Percentiles rank a stretch among this genome's conserved stretches.
Conservation (phyloP, 2,797 vertebrate species). For the Lophotriccus pileatus region DNA sequence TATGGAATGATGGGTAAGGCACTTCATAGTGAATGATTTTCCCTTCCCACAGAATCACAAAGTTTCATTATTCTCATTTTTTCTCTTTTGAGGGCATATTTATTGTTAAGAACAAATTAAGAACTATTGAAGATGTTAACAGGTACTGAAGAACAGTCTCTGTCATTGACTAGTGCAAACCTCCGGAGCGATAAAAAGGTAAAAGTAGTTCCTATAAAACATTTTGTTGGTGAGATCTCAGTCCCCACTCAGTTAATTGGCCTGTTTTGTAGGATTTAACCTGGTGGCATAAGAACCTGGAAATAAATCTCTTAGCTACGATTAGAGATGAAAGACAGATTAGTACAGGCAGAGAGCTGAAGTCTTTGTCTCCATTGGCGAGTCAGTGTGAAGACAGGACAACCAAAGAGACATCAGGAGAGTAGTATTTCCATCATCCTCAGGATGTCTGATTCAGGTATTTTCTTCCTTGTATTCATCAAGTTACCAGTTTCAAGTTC, state of each 20-base stretch:
- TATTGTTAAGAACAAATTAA: not conserved
- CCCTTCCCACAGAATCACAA: not conserved
- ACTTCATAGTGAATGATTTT: not conserved
- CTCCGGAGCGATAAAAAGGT: not conserved
- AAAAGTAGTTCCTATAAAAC: not conserved
- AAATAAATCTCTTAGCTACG: constrained; percentile 65
- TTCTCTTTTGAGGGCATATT: not conserved
- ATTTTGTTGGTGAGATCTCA: not conserved
- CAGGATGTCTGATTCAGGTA: not conserved
- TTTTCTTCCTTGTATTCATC: not conserved
- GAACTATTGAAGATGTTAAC: not conserved
- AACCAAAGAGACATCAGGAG: not conserved
- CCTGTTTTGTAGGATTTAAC: constrained; percentile 56
- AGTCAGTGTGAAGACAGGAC: not conserved
- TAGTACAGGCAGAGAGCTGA: not conserved
- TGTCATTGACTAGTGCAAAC: not conserved
- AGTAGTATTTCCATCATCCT: not conserved
- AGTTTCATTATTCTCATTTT: not conserved
- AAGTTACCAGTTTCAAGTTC: not conserved
- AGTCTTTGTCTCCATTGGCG: not conserved
- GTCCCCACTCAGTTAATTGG: constrained; percentile 19
- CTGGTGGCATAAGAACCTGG: constrained; percentile 56
- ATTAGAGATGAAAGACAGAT: constrained; percentile 66
- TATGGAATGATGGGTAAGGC: not conserved
- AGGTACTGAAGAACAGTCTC: not conserved